phyloP scores from a whole-genome alignment of 2,797 vertebrate species.

The Pseudochirops corinnae region DNA sequence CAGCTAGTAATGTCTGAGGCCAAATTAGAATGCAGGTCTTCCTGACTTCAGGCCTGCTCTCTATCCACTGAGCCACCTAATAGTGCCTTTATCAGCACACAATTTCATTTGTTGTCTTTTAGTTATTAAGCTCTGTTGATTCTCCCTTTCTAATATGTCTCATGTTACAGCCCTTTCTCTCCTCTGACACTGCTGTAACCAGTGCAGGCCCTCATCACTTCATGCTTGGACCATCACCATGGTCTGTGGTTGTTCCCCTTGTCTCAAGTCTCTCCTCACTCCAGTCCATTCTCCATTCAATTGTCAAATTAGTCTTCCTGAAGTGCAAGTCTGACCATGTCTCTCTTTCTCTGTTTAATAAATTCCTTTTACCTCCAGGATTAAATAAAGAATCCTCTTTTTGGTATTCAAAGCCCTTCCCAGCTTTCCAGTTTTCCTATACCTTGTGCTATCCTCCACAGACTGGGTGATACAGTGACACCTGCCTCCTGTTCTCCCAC shows the following conservation, averaged over 20 bases:
- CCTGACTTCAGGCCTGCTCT: neutral
- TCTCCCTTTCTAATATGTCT: neutral
- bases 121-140: neutral
- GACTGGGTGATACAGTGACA: neutral
- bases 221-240: neutral
- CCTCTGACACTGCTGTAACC: neutral
- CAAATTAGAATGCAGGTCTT: neutral
- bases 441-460: neutral
- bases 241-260: neutral
- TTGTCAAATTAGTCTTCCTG: neutral
- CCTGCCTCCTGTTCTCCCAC: neutral
- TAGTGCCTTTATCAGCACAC: neutral
- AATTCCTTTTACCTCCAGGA: neutral
- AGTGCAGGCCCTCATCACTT: neutral
- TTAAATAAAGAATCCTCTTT: neutral
- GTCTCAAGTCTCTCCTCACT: neutral
- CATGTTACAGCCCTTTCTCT: neutral
- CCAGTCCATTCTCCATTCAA: neutral
- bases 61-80: neutral
- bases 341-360: neutral
- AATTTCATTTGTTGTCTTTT: neutral
- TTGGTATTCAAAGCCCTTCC: neutral
- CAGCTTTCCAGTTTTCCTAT: neutral
- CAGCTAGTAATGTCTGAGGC: neutral
- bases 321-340: neutral